Conservation (phyloP, 2,888 invertebrate genomes). For the Mythimna lalbum region DNA sequence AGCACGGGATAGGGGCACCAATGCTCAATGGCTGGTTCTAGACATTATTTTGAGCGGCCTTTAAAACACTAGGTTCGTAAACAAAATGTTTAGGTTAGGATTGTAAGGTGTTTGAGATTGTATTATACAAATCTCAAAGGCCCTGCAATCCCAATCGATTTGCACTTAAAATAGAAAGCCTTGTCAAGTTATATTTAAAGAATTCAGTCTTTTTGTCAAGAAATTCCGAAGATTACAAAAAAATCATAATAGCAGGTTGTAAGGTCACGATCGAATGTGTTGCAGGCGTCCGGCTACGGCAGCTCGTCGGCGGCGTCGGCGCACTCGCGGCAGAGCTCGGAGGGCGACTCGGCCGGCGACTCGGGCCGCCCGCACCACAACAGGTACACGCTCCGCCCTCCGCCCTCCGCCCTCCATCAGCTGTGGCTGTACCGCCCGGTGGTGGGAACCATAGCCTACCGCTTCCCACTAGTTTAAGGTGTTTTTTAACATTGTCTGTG, state of each 20-base stretch:
- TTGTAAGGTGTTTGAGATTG: too few species aligned
- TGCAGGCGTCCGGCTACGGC: conserved; percentile 97
- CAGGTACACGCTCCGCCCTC: conserved; percentile 72
- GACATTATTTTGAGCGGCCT: background rate
- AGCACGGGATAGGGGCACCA: background rate
- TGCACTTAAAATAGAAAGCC: too few species aligned
- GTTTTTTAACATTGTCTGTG: conserved; percentile 27
- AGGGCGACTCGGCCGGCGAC: conserved; percentile 91
- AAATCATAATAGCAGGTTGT: too few species aligned
- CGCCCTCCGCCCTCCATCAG: background rate
- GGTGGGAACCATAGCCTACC: conserved; percentile 12
- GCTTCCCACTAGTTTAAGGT: conserved; percentile 38
- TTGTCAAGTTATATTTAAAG: too few species aligned
- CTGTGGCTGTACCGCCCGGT: conserved; percentile 16
- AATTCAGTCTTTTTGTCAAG: too few species aligned
- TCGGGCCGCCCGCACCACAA: conserved; percentile 78
- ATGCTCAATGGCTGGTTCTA: background rate
- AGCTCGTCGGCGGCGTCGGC: conserved; percentile 95
- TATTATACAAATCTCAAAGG: too few species aligned
- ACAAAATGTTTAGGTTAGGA: too few species aligned
- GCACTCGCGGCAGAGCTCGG: conserved; percentile 97
- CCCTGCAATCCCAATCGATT: too few species aligned
- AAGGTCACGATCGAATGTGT: background rate
- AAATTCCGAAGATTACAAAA: too few species aligned
- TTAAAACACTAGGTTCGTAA: background rate